Percentiles rank a stretch among this genome's conserved stretches.
Conservation (phyloP, 2,113 vertebrate species). For the Syngnathus scovelli region DNA sequence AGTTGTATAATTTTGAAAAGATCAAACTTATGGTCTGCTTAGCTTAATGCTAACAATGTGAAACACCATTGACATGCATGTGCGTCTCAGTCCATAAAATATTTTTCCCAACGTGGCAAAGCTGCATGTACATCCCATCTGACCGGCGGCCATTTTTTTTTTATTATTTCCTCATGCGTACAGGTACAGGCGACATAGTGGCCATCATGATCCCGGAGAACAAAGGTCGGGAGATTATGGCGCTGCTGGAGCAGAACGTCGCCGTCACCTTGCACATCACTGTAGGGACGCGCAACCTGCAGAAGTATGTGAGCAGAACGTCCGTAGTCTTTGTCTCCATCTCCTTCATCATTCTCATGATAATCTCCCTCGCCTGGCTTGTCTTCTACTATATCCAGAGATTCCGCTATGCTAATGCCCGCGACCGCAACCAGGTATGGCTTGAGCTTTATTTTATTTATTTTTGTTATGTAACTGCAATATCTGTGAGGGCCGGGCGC, state of each 20-base stretch:
- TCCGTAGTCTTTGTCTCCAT: constrained; percentile 98
- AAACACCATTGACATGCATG: too few species aligned
- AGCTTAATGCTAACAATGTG: too few species aligned
- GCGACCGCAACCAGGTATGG: constrained; percentile 93
- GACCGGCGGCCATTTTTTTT: background rate
- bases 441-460: background rate
- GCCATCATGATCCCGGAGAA: constrained; percentile 95
- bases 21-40: too few species aligned
- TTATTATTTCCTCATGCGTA: background rate
- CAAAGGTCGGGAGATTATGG: constrained; percentile 88
- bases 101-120: too few species aligned
- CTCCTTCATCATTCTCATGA: constrained; percentile 99
- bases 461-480: background rate
- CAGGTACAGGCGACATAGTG: constrained; percentile 88
- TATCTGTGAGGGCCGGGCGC: background rate
- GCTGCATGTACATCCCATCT: background rate
- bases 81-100: too few species aligned
- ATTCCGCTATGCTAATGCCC: constrained; percentile 93
- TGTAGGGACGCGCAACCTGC: constrained; percentile 93
- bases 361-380: constrained; percentile 96
- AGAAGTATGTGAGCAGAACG: constrained; percentile 97
- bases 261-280: constrained; percentile 86
- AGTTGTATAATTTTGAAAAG: too few species aligned
- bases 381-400: constrained; percentile 99
- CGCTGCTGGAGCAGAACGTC: constrained; percentile 82